phyloP scores from a whole-genome alignment of 2,113 vertebrate genomes.

The Tauraco erythrolophus region DNA sequence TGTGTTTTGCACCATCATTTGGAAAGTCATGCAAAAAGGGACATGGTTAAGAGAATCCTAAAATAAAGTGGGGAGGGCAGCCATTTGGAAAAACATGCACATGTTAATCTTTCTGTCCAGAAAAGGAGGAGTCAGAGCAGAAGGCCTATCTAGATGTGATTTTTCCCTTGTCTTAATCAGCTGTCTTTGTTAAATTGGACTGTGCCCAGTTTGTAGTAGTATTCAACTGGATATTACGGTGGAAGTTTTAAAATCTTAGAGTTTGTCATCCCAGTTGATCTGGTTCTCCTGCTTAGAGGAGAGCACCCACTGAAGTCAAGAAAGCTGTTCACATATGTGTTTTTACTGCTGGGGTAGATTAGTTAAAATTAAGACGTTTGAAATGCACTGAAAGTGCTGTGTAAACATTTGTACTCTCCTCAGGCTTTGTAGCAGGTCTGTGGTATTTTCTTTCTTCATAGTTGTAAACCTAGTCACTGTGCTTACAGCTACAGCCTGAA shows the following conservation, averaged over 20 bases:
- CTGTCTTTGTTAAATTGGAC: background rate
- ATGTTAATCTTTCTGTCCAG: background rate
- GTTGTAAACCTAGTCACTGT: background rate
- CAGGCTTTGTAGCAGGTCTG: background rate
- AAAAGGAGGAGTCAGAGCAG: background rate
- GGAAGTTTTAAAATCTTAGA: background rate
- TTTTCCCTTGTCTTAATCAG: background rate
- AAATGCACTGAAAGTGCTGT: background rate
- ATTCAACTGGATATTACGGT: background rate
- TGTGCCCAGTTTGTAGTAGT: background rate
- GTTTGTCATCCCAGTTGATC: background rate
- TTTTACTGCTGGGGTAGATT: background rate
- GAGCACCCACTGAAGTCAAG: background rate
- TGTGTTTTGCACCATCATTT: background rate
- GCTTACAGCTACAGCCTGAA: background rate
- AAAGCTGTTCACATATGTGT: background rate
- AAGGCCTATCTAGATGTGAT: background rate
- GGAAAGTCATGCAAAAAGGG: background rate
- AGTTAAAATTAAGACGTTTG: background rate
- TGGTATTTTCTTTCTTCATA: background rate
- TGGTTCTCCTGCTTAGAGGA: background rate
- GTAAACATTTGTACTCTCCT: background rate
- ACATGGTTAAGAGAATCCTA: background rate
- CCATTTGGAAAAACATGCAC: background rate
- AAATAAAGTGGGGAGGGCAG: background rate